Evolutionary conservation across 2,797 vertebrate genomes (phyloP).

Genomic region (Brotula barbata): DNA sequence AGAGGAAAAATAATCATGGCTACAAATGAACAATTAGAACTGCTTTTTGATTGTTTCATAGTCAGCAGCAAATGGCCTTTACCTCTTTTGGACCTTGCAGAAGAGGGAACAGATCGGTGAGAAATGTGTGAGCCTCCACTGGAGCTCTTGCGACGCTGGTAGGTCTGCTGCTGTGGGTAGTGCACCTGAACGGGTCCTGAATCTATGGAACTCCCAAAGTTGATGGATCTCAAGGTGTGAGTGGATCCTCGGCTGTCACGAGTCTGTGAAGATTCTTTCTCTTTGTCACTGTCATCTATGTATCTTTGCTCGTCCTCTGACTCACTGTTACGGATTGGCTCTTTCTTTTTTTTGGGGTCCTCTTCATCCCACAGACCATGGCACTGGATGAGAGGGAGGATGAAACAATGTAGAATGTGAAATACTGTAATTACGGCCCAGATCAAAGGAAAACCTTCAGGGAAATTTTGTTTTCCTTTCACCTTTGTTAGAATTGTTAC

Average conservation of each 20-base stretch:
- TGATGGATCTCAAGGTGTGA: constrained; percentile 86
- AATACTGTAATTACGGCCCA: too few species aligned
- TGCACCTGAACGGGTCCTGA: constrained; percentile 87
- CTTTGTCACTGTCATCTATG: constrained; percentile 55
- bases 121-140: constrained; percentile 85
- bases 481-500: too few species aligned
- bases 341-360: constrained; percentile 74
- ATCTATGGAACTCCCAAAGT: constrained; percentile 85
- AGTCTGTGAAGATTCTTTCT: constrained; percentile 66
- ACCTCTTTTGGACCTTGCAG: constrained; percentile 91
- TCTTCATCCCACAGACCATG: constrained; percentile 98
- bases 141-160: constrained; percentile 88
- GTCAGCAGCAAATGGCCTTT: constrained; percentile 15
- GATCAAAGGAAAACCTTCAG: background rate
- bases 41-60: background rate
- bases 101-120: constrained; percentile 83
- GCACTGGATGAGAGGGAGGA: constrained; percentile 76
- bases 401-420: background rate
- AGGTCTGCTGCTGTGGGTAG: constrained; percentile 82
- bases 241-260: constrained; percentile 80
- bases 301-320: constrained; percentile 82
- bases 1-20: background rate
- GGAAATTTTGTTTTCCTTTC: background rate
- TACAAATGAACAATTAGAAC: background rate
- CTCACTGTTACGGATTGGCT: constrained; percentile 73